These are phyloP conservation scores for Cyanistes caeruleus DNA, from an alignment of 2,113 vertebrate species.

Conservation along the genomic window DNA sequence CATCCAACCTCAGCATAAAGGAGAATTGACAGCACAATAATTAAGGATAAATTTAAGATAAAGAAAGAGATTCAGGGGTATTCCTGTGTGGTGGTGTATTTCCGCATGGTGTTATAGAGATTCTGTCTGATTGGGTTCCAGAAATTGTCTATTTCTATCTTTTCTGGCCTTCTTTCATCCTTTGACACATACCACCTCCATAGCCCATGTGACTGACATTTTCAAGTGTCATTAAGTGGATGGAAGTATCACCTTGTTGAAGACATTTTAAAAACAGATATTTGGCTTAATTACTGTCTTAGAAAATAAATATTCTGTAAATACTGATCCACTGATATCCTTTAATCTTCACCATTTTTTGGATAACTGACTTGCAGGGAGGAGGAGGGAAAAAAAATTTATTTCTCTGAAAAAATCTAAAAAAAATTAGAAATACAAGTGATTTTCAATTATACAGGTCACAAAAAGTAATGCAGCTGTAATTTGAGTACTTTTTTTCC, in stretches of 20 bases:
- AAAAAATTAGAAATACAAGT: not conserved
- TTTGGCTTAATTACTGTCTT: not conserved
- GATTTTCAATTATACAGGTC: not conserved
- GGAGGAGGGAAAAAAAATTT: not conserved
- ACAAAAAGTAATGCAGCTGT: not conserved
- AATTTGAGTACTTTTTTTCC: not conserved
- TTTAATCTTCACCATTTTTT: not conserved
- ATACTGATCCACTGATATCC: not conserved
- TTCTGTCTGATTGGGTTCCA: not conserved
- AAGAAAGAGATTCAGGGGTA: fast-evolving
- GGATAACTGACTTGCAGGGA: not conserved
- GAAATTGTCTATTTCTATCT: not conserved
- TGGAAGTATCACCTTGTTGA: not conserved
- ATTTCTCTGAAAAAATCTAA: not conserved
- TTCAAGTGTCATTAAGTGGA: not conserved
- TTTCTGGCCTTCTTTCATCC: not conserved
- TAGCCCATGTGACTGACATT: not conserved
- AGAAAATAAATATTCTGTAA: not conserved
- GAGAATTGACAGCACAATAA: not conserved
- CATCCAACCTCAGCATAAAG: not conserved
- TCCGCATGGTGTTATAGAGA: not conserved
- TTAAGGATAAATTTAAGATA: not conserved
- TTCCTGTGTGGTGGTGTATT: not conserved
- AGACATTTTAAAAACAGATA: not conserved
- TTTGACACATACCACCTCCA: not conserved